Percentiles rank a stretch among this genome's conserved stretches.
Evolutionary conservation across 2,888 invertebrate species (phyloP).

Genomic region (Diarsia brunnea): DNA sequence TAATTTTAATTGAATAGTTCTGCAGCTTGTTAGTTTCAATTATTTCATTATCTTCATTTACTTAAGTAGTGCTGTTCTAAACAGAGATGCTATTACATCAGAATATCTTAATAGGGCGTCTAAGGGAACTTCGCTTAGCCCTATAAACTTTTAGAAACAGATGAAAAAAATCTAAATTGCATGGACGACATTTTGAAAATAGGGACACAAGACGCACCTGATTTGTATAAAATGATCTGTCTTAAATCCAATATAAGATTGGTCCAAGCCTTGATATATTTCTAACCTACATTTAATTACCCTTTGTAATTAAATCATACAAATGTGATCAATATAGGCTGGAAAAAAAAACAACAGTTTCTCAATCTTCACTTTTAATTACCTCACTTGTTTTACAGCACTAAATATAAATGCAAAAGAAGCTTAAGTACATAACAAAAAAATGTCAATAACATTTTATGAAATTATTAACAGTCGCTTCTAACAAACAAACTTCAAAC

Average conservation of each 20-base stretch:
- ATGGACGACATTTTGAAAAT: neutral
- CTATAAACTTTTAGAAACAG: conserved; percentile 30
- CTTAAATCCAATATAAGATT: neutral
- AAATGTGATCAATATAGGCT: neutral
- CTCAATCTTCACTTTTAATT: neutral
- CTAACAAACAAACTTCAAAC: conserved; percentile 2
- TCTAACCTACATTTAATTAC: neutral
- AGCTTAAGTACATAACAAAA: neutral
- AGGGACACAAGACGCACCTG: neutral
- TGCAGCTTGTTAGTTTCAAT: conserved; percentile 54
- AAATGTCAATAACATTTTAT: neutral
- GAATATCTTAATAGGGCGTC: conserved; percentile 28
- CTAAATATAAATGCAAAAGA: neutral
- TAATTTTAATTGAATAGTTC: conserved; percentile 49
- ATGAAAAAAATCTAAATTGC: conserved; percentile 12
- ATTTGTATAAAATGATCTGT: neutral
- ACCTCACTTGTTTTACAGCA: neutral
- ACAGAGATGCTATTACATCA: conserved; percentile 21
- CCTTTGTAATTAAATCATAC: neutral
- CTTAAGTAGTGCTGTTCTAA: conserved; percentile 31
- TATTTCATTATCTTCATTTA: conserved; percentile 51
- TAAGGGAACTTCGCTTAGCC: conserved; percentile 21
- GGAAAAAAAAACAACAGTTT: neutral
- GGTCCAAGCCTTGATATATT: neutral
- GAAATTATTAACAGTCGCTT: neutral